Conservation (phyloP, 2,797 vertebrate genomes). For the Hapalemur alaotrensis region DNA sequence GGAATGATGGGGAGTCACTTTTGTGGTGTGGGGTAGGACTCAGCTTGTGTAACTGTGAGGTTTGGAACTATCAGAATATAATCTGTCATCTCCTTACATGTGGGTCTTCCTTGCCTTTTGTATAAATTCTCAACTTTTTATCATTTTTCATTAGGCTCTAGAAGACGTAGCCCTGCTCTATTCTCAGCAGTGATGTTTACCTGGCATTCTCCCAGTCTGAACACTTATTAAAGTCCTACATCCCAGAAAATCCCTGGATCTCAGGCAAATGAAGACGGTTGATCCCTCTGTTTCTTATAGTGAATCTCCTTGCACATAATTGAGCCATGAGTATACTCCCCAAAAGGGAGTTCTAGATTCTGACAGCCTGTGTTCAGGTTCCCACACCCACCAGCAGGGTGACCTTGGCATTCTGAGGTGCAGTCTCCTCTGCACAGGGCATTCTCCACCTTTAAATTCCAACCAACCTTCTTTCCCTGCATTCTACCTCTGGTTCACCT, state of each 20-base stretch:
- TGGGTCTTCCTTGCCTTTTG: background rate
- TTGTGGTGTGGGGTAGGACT: background rate
- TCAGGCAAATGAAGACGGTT: background rate
- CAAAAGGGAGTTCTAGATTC: background rate
- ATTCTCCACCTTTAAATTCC: too few species aligned
- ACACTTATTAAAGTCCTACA: background rate
- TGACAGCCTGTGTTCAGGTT: background rate
- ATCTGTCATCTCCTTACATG: background rate
- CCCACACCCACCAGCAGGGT: background rate
- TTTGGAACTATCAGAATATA: background rate
- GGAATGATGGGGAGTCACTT: background rate
- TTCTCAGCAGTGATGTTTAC: background rate
- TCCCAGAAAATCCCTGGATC: background rate
- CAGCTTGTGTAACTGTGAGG: background rate
- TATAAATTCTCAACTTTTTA: background rate
- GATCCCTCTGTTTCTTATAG: background rate
- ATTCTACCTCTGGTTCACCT: background rate
- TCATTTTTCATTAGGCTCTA: background rate
- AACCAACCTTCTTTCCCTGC: background rate
- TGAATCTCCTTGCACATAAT: background rate
- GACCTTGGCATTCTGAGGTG: background rate
- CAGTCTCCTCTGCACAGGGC: accelerated
- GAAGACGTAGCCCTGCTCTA: background rate
- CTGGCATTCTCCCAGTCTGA: background rate
- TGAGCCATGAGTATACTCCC: background rate